These are phyloP conservation scores for Rhorus exstirpatorius DNA, from an alignment of 2,888 invertebrate species.

Conservation along the genomic window DNA sequence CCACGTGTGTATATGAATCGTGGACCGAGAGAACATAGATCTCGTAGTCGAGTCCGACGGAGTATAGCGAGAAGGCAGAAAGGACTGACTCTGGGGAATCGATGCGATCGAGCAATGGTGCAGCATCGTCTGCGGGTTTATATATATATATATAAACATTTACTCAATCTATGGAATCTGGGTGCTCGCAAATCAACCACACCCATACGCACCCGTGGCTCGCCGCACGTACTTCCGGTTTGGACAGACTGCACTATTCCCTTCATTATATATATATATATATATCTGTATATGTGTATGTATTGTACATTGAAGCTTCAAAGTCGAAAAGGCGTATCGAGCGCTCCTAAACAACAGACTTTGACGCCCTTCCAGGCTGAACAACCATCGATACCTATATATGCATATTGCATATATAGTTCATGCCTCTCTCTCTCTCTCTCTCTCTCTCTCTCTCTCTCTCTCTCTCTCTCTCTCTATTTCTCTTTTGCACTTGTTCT, in stretches of 20 bases:
- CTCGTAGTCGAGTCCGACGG: slow-evolving; percentile 75
- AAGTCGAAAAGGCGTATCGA: slow-evolving; percentile 9
- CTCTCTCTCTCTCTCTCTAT: slow-evolving; percentile 13
- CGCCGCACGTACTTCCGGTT: slow-evolving; percentile 64
- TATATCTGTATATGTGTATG: too few species aligned
- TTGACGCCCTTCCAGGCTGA: background rate
- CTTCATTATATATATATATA: slow-evolving; percentile 39
- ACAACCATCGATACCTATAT: background rate
- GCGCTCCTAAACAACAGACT: background rate
- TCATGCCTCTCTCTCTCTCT: slow-evolving; percentile 31
- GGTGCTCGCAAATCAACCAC: slow-evolving; percentile 82
- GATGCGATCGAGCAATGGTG: slow-evolving; percentile 76
- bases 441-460: slow-evolving; percentile 6
- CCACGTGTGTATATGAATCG: slow-evolving; percentile 3
- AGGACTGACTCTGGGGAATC: slow-evolving; percentile 82
- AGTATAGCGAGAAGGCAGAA: slow-evolving; percentile 77
- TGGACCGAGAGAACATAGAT: slow-evolving; percentile 36
- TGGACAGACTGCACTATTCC: slow-evolving; percentile 54
- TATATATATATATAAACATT: slow-evolving; percentile 5
- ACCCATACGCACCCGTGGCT: slow-evolving; percentile 68
- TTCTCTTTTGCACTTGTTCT: background rate
- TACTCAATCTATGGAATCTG: slow-evolving; percentile 80
- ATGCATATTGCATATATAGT: slow-evolving; percentile 24
- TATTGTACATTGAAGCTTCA: slow-evolving; percentile 1
- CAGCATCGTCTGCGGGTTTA: slow-evolving; percentile 33